Percentiles rank a stretch among this genome's conserved stretches.
phyloP scores from a whole-genome alignment of 2,113 vertebrate species.

The Argyrosomus japonicus region DNA sequence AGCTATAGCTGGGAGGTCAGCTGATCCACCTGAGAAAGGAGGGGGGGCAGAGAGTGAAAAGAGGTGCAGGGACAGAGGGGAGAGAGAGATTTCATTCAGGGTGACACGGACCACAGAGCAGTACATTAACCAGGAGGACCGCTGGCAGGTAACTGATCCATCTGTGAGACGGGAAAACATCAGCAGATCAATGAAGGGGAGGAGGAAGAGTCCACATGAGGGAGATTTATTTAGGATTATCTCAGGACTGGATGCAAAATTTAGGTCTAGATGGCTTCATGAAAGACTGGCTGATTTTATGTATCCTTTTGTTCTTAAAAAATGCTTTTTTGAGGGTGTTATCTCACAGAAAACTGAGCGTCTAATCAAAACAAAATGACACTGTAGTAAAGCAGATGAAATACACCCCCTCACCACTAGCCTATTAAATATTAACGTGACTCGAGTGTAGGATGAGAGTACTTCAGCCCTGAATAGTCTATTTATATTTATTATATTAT shows the following conservation, averaged over 20 bases:
- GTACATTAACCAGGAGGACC: conserved; percentile 46
- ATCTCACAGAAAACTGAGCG: conserved; percentile 1
- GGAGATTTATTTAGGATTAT: neutral
- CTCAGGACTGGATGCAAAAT: neutral
- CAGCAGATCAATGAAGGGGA: conserved; percentile 52
- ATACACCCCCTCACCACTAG: conserved; percentile 10
- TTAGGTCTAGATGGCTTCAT: neutral
- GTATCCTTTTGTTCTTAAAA: neutral
- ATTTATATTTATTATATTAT: conserved; percentile 12
- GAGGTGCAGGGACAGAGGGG: conserved; percentile 58
- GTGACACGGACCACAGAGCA: conserved; percentile 55
- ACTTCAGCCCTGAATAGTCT: conserved; percentile 1
- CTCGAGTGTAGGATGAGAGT: neutral
- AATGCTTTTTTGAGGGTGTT: neutral
- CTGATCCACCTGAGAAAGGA: conserved; percentile 82
- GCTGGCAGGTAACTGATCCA: conserved; percentile 66
- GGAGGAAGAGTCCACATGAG: conserved; percentile 20
- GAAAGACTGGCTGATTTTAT: neutral
- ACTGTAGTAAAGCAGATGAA: conserved; percentile 30
- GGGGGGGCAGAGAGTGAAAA: conserved; percentile 47
- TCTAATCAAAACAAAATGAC: neutral
- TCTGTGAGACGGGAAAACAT: conserved; percentile 68
- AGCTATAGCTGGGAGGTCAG: conserved; percentile 77
- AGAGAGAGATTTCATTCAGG: conserved; percentile 63
- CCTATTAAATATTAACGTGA: conserved; percentile 38